phyloP scores from a whole-genome alignment of 2,113 vertebrate species.

The Clupea harengus region DNA sequence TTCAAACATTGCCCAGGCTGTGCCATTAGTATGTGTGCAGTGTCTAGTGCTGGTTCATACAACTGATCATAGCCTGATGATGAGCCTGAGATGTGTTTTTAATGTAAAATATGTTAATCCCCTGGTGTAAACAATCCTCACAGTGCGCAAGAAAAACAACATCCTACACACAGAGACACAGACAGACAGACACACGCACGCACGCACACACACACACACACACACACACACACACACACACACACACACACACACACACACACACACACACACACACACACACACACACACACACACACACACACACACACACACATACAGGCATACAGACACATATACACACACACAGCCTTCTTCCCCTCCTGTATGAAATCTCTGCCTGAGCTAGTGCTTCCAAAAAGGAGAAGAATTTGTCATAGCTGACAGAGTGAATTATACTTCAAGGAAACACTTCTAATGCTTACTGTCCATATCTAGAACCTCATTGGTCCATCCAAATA shows the following conservation, averaged over 20 bases:
- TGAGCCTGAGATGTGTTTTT: background rate
- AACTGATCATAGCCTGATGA: background rate
- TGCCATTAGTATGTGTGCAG: background rate
- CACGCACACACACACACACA: background rate
- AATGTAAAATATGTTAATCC: constrained; percentile 7
- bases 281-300: background rate
- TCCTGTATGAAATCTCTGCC: background rate
- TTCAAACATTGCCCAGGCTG: background rate
- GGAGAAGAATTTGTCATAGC: constrained; percentile 41
- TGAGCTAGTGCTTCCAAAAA: constrained; percentile 22
- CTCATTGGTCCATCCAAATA: constrained; percentile 49
- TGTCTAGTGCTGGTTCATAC: background rate
- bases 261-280: background rate
- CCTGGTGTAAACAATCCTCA: background rate
- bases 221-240: background rate
- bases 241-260: background rate
- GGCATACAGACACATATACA: background rate
- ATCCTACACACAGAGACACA: background rate
- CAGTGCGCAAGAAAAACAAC: constrained; percentile 7
- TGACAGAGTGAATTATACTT: constrained; percentile 53
- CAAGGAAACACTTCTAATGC: constrained; percentile 36
- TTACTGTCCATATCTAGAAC: constrained; percentile 46
- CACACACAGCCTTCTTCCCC: background rate
- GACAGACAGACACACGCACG: background rate
- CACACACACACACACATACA: background rate